phyloP scores from a whole-genome alignment of 2,888 invertebrate genomes.

The Aethes cnicana region DNA sequence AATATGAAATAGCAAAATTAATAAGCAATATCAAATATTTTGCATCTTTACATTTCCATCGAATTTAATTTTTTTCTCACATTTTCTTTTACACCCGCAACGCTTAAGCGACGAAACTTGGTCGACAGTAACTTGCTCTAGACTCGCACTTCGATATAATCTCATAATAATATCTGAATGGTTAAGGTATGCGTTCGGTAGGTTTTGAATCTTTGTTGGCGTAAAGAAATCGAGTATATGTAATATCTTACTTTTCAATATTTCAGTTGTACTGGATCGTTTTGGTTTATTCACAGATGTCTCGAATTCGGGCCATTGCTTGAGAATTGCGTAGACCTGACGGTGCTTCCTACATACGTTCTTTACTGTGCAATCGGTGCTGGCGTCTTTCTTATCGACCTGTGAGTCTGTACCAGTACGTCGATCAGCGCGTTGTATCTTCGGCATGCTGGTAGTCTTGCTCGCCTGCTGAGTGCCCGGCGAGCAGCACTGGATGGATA shows the following conservation, averaged over 20 bases:
- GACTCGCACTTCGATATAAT: constrained; percentile 48
- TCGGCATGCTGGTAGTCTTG: constrained; percentile 48
- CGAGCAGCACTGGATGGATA: constrained; percentile 46
- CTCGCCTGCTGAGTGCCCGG: constrained; percentile 32
- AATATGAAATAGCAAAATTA: neutral
- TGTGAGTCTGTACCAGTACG: constrained; percentile 38
- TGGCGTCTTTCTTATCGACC: constrained; percentile 41
- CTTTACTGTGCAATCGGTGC: constrained; percentile 40
- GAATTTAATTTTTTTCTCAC: neutral
- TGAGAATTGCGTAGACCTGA: constrained; percentile 43
- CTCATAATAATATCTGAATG: constrained; percentile 36
- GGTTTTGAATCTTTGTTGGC: constrained; percentile 55
- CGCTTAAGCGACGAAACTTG: constrained; percentile 17
- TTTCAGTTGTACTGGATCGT: constrained; percentile 30
- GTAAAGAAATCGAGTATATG: constrained; percentile 44
- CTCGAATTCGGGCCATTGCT: constrained; percentile 41
- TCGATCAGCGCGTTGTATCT: constrained; percentile 38
- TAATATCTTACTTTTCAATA: constrained; percentile 41
- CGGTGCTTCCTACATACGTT: constrained; percentile 53
- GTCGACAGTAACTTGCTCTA: constrained; percentile 33
- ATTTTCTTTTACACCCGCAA: neutral
- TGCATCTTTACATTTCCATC: neutral
- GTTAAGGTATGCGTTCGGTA: constrained; percentile 44
- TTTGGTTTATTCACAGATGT: constrained; percentile 14
- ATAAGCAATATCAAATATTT: neutral